Percentiles rank a stretch among this genome's conserved stretches.
phyloP scores from a whole-genome alignment of 2,113 vertebrate species.

The Phyllostomus discolor region DNA sequence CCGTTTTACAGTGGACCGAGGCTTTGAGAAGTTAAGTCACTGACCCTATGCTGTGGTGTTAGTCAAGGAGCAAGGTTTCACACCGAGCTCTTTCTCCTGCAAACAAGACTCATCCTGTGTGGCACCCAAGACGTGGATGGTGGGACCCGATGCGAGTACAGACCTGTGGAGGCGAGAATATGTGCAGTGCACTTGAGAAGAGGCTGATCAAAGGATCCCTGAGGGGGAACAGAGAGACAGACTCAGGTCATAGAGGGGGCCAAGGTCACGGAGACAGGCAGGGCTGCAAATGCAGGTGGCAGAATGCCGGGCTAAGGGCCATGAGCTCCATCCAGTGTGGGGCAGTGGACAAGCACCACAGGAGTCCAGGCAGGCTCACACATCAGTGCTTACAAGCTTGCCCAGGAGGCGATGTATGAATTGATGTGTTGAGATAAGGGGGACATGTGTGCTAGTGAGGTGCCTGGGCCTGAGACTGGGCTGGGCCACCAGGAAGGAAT shows the following conservation, averaged over 20 bases:
- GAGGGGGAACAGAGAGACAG: not conserved
- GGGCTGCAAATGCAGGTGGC: not conserved
- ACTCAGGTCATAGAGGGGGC: too few relatives aligned
- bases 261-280: not conserved
- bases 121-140: too few relatives aligned
- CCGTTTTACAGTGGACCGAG: constrained; percentile 1
- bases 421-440: not conserved
- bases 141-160: not conserved
- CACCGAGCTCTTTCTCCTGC: not conserved
- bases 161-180: not conserved
- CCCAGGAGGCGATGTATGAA: not conserved
- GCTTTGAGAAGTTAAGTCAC: not conserved
- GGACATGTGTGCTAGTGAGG: not conserved
- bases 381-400: not conserved
- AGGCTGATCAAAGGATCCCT: not conserved
- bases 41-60: not conserved
- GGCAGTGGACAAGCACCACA: not conserved
- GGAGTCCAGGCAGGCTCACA: not conserved
- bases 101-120: not conserved
- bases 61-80: not conserved
- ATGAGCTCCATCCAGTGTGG: not conserved
- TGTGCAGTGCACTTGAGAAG: not conserved
- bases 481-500: not conserved
- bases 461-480: not conserved
- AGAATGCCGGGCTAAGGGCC: not conserved